Evolutionary conservation across 2,113 vertebrate genomes (phyloP), one percentile per base, ranked within the genome.

Genomic region (Oryzias javanicus): DNA sequence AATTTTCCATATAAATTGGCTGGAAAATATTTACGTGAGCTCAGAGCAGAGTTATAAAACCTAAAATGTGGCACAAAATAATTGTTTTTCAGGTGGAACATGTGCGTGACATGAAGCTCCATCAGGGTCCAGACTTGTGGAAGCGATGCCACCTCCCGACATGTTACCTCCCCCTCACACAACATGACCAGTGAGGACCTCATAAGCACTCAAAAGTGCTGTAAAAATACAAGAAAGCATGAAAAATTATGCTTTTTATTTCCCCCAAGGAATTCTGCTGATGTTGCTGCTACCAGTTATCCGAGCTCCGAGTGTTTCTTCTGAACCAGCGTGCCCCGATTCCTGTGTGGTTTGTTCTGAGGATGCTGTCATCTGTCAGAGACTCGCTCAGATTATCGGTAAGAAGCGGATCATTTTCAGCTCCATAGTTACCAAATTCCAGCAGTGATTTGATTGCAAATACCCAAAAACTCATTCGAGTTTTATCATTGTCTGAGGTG

Each of bases 281-380:
- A 27, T 87, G 42, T 69, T 90, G 62, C 78, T 88, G 73, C 63
- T 88, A 62, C 82, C 76, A 58, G 49, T 74, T 46, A 49, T 78
- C 58, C 62, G 49, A 66, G 66, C 85, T 64, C 59, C 47, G 49
- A 15, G 51, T 44, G 70, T 22, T 35, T 55, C 44, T 3, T 24
- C 66, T 50, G 67, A 15, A 29, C 70, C 44, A 8, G 62, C 86
- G 5, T 91, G 91, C 44, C 91, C 92, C 56, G 74, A 56, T 3
- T 86, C 91, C 16, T 90, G 91, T 52, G 64, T 56, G 20, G 76
- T 90, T 19, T 89, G 89, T 49, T 74, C 91, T 42, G 81, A 86
- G 55, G 89, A 90, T 3, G 78, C 80, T 29, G 69, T 91, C 72
- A 89, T 90, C 66, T 92, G 92, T 76, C 90, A 88, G 49, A 87